Conservation (phyloP, 30 jellyfish, hydroid and myxozoan species). For the Sanderia malayensis region DNA sequence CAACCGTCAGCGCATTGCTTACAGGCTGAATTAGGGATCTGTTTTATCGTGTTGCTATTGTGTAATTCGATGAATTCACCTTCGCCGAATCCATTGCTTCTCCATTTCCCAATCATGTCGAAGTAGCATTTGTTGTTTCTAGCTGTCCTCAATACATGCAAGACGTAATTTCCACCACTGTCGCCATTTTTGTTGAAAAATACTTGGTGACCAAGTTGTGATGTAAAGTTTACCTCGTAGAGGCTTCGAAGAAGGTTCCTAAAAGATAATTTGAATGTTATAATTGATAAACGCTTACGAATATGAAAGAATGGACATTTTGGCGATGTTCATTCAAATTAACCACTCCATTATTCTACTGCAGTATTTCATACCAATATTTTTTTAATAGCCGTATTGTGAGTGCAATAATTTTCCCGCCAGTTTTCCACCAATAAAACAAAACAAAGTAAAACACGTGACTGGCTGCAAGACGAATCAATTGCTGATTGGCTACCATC, state of each 20-base stretch:
- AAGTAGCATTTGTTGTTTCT: background rate
- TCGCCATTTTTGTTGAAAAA: constrained; percentile 59
- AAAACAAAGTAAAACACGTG: too few species aligned
- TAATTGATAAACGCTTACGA: background rate
- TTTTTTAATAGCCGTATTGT: background rate
- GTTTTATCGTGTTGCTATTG: background rate
- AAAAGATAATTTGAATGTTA: background rate
- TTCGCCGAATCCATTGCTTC: background rate
- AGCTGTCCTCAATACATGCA: background rate
- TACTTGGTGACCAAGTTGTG: constrained; percentile 57
- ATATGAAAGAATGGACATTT: too few species aligned
- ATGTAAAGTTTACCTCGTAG: constrained; percentile 50
- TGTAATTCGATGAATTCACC: background rate
- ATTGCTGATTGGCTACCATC: too few species aligned
- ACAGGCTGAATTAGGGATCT: constrained; percentile 17
- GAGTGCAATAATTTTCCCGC: background rate
- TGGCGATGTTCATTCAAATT: too few species aligned
- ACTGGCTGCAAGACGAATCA: too few species aligned
- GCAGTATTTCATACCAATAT: too few species aligned
- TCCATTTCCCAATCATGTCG: constrained; percentile 32
- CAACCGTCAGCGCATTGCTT: constrained; percentile 34
- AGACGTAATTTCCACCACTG: constrained; percentile 47
- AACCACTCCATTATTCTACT: background rate
- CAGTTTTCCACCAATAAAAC: background rate
- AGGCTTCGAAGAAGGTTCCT: constrained; percentile 48